phyloP scores from a whole-genome alignment of 2,797 vertebrate species.

The Macroramphosus scolopax region DNA sequence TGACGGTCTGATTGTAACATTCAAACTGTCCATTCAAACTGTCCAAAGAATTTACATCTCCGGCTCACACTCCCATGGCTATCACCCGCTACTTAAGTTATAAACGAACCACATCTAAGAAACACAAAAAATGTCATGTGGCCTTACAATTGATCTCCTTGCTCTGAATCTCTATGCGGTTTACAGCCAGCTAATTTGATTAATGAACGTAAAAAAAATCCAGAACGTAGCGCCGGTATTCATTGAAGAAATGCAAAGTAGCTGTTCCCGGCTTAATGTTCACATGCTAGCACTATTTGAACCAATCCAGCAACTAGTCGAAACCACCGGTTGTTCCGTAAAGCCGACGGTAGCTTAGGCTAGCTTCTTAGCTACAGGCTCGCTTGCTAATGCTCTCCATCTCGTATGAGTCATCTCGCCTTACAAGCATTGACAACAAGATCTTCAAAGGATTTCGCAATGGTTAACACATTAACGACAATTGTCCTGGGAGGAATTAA shows the following conservation, averaged over 20 bases:
- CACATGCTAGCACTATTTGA: slow-evolving; percentile 47
- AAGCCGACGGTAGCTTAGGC: slow-evolving; percentile 17
- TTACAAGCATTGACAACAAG: slow-evolving; percentile 21
- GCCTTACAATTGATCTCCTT: slow-evolving; percentile 53
- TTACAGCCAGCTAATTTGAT: neutral
- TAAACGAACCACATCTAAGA: slow-evolving; percentile 8
- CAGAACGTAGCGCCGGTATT: slow-evolving; percentile 6
- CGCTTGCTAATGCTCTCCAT: slow-evolving; percentile 58
- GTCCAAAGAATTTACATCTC: neutral
- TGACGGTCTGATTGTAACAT: no score
- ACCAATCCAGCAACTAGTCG: slow-evolving; percentile 60
- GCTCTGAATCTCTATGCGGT: neutral
- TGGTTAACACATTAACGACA: accelerated
- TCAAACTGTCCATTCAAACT: no score
- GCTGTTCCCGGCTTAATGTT: slow-evolving; percentile 39
- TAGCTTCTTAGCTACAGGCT: slow-evolving; percentile 51
- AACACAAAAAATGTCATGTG: slow-evolving; percentile 17
- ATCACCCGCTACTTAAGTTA: slow-evolving; percentile 1
- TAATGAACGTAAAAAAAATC: neutral
- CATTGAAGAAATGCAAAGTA: slow-evolving; percentile 8
- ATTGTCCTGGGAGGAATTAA: accelerated
- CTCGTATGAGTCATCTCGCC: slow-evolving; percentile 66
- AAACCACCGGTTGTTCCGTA: slow-evolving; percentile 46
- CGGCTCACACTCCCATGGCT: slow-evolving; percentile 12
- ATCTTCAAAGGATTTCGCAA: accelerated